A percentile compares a stretch with the other conserved stretches of the same genome.
Conservation (phyloP, 2,888 invertebrate genomes). For the Tachina grossa region DNA sequence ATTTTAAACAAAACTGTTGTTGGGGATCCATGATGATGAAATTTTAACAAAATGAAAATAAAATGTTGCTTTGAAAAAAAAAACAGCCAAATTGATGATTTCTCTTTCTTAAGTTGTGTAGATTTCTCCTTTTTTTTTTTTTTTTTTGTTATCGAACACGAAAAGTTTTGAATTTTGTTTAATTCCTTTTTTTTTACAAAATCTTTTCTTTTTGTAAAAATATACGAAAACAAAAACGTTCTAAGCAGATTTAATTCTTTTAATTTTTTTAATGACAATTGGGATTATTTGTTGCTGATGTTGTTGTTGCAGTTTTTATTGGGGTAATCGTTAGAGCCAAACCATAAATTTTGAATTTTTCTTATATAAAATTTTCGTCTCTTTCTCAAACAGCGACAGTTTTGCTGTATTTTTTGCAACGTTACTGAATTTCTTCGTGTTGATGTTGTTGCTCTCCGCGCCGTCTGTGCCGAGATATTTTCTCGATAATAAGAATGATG, state of each 20-base stretch:
- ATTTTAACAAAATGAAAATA: neutral
- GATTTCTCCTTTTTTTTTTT: conserved; percentile 46
- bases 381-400: conserved; percentile 68
- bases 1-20: conserved; percentile 97
- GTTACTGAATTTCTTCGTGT: conserved; percentile 31
- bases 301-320: conserved; percentile 21
- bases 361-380: conserved; percentile 67
- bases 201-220: conserved; percentile 71
- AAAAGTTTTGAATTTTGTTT: conserved; percentile 52
- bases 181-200: conserved; percentile 54
- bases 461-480: conserved; percentile 64
- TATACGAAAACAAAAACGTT: conserved; percentile 21
- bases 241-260: conserved; percentile 31
- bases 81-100: conserved; percentile 49
- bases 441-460: conserved; percentile 33
- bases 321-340: conserved; percentile 66
- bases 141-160: conserved; percentile 5
- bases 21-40: conserved; percentile 90
- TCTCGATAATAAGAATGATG: conserved; percentile 63
- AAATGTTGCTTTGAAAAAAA: conserved; percentile 17
- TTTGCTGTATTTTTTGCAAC: conserved; percentile 53
- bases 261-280: conserved; percentile 48
- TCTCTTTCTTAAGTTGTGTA: no score
- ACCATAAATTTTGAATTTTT: conserved; percentile 71
- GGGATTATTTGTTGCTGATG: conserved; percentile 55